These are phyloP conservation scores for Zenarchopterus dispar DNA, from an alignment of 2,797 vertebrate genomes.

Conservation along the genomic window DNA sequence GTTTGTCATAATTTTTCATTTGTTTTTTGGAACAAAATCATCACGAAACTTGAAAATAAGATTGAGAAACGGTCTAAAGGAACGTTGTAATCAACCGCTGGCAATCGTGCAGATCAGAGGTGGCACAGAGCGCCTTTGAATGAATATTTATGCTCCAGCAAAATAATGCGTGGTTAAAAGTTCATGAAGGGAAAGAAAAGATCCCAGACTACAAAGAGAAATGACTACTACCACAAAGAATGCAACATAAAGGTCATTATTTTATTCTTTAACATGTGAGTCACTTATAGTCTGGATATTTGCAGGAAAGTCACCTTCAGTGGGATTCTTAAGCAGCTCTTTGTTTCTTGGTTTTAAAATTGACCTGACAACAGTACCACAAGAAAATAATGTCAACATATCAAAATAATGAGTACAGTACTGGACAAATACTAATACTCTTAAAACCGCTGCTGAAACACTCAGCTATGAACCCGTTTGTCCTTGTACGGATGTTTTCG, in stretches of 20 bases:
- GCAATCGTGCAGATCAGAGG: not conserved
- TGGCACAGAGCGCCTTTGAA: not conserved
- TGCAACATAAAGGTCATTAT: conserved; percentile 18
- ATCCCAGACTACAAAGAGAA: conserved; percentile 19
- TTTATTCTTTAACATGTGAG: too few species aligned
- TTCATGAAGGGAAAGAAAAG: conserved; percentile 35
- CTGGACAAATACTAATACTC: too few species aligned
- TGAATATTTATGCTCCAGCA: not conserved
- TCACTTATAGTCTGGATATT: too few species aligned
- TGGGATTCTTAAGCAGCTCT: too few species aligned
- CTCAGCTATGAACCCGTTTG: too few species aligned
- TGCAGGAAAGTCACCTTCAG: too few species aligned
- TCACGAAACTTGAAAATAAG: conserved; percentile 1
- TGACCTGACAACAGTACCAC: too few species aligned
- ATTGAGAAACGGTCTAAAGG: conserved; percentile 2
- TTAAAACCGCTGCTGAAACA: too few species aligned
- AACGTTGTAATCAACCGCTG: not conserved
- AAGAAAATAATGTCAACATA: too few species aligned
- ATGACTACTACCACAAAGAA: conserved; percentile 12
- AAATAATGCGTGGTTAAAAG: not conserved
- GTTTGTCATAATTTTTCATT: not conserved
- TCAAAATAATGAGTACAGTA: too few species aligned
- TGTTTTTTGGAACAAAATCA: not conserved
- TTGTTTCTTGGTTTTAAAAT: too few species aligned
- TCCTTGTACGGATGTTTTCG: too few species aligned